Percentiles rank a stretch among this genome's conserved stretches.
phyloP scores from a whole-genome alignment of 2,888 invertebrate genomes.

The Eupsilia transversa region DNA sequence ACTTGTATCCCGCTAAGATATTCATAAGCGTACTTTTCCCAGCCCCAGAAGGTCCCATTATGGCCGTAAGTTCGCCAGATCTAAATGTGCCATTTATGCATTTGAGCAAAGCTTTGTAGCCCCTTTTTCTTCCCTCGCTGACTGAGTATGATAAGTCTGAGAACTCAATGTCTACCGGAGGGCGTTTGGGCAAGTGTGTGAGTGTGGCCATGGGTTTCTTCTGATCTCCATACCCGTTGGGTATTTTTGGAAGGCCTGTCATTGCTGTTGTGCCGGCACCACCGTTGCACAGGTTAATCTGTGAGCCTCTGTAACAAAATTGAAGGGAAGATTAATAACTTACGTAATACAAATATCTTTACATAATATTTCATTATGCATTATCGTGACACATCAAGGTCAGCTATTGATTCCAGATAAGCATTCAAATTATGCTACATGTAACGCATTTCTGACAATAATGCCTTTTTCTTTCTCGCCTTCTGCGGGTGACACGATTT shows the following conservation, averaged over 20 bases:
- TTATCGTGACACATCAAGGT: neutral
- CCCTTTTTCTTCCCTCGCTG: constrained; percentile 94
- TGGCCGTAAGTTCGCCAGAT: constrained; percentile 97
- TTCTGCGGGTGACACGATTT: constrained; percentile 22
- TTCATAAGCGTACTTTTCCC: constrained; percentile 96
- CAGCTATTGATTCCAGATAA: neutral
- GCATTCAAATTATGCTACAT: constrained; percentile 8
- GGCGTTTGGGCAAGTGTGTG: constrained; percentile 95
- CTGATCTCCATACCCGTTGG: constrained; percentile 93
- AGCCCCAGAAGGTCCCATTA: constrained; percentile 97
- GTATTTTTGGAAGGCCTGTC: constrained; percentile 92
- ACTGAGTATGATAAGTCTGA: constrained; percentile 96
- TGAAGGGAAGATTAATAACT: constrained; percentile 11
- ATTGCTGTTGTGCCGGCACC: constrained; percentile 88
- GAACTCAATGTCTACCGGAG: constrained; percentile 97
- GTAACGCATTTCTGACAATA: constrained; percentile 11
- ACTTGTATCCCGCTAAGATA: constrained; percentile 97
- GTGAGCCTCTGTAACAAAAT: constrained; percentile 92
- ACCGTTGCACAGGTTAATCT: constrained; percentile 94
- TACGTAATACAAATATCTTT: neutral
- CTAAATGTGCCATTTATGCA: constrained; percentile 96
- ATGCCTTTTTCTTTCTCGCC: constrained; percentile 12
- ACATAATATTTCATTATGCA: neutral
- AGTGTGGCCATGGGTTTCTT: constrained; percentile 94
- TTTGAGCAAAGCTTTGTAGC: constrained; percentile 96